Evolutionary conservation across 2,888 invertebrate species (phyloP).

Genomic region (Priapulus caudatus): DNA sequence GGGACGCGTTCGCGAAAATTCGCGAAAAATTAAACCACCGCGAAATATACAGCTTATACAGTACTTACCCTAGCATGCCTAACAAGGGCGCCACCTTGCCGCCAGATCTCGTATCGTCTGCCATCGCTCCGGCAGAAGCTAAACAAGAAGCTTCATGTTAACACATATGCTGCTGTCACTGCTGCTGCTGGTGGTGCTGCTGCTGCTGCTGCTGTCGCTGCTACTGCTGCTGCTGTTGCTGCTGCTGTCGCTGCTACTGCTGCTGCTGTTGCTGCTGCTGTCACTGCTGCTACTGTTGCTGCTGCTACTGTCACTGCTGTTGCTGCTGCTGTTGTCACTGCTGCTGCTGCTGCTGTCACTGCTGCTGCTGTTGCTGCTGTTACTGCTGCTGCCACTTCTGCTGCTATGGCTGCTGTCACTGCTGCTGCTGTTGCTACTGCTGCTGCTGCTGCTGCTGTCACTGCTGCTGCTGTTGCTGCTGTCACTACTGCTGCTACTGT

Average conservation of each 20-base stretch:
- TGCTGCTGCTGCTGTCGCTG: too few species aligned
- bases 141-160: too few species aligned
- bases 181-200: too few species aligned
- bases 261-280: conserved; percentile 3
- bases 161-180: too few species aligned
- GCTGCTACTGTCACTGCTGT: background rate
- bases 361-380: conserved; percentile 1
- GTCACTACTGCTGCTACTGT: conserved; percentile 3
- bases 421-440: conserved; percentile 3
- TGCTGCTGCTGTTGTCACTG: conserved; percentile 1
- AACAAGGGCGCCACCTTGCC: too few species aligned
- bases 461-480: conserved; percentile 3
- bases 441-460: conserved; percentile 3
- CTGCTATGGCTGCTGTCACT: conserved; percentile 1
- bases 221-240: conserved; percentile 9
- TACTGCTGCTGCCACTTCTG: background rate
- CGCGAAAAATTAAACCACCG: too few species aligned
- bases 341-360: conserved; percentile 1
- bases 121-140: too few species aligned
- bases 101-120: too few species aligned
- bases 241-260: background rate
- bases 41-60: too few species aligned
- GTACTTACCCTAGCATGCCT: too few species aligned
- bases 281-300: conserved; percentile 3
- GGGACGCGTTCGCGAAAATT: too few species aligned